These are phyloP conservation scores for Cynopterus sphinx DNA, from an alignment of 2,797 vertebrate species.

Conservation along the genomic window DNA sequence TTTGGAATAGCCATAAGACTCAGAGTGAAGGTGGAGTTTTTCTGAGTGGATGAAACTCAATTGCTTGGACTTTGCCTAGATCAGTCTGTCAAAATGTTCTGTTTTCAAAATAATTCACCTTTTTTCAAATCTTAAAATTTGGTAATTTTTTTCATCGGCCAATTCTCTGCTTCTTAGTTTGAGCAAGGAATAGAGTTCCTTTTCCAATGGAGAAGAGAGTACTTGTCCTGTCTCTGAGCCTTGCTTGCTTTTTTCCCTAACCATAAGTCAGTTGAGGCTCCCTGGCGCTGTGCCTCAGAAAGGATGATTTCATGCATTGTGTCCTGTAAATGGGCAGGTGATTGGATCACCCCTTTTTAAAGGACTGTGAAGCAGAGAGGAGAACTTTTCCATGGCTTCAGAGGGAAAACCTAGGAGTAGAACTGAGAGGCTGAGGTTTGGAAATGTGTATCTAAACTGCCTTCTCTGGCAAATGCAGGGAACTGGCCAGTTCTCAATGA, in stretches of 20 bases:
- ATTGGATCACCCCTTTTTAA: background rate
- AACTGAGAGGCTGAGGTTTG: background rate
- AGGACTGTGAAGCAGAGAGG: background rate
- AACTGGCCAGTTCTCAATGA: background rate
- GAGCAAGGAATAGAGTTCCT: background rate
- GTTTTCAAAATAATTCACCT: constrained; percentile 28
- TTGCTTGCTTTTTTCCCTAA: background rate
- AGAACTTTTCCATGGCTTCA: background rate
- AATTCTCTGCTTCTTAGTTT: background rate
- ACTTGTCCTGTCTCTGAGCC: background rate
- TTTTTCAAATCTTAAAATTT: background rate
- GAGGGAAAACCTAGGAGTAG: background rate
- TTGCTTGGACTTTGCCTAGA: background rate
- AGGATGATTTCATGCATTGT: background rate
- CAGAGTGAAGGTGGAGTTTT: background rate
- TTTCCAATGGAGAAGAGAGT: background rate
- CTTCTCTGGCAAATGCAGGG: background rate
- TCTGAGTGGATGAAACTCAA: background rate
- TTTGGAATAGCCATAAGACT: background rate
- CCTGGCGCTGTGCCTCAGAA: background rate
- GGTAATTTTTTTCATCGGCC: background rate
- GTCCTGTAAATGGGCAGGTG: background rate
- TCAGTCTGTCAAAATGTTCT: background rate
- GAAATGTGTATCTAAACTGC: background rate
- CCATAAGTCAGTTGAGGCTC: background rate